Conservation (phyloP, 2,888 invertebrate species). For the Periphyllus acericola region DNA sequence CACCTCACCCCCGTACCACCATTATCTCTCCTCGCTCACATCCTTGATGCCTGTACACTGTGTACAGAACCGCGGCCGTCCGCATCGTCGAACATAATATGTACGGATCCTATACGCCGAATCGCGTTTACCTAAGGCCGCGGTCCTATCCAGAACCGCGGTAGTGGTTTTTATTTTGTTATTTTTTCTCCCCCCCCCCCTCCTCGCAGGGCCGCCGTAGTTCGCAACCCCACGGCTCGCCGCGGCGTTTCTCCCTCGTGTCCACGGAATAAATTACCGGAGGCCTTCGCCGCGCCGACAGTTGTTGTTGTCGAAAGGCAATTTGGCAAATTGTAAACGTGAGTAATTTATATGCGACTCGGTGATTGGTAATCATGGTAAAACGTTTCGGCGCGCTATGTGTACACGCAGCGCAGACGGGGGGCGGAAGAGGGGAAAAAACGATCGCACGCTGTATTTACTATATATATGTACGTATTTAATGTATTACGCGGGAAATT, state of each 20-base stretch:
- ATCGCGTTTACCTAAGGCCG: too few species aligned
- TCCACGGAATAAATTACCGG: constrained; percentile 48
- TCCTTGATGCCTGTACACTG: too few species aligned
- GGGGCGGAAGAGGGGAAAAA: not conserved
- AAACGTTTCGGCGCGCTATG: constrained; percentile 38
- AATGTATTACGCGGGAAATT: not conserved
- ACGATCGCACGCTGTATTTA: not conserved
- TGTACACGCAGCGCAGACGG: not conserved
- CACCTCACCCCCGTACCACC: not conserved
- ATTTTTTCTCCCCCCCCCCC: not conserved
- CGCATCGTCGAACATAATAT: too few species aligned
- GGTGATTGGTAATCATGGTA: constrained; percentile 60
- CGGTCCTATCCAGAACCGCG: too few species aligned
- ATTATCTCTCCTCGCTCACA: not conserved
- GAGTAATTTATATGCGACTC: constrained; percentile 54
- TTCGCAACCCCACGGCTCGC: not conserved
- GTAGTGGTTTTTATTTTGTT: not conserved
- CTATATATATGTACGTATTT: not conserved
- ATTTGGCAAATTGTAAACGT: constrained; percentile 61
- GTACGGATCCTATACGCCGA: too few species aligned
- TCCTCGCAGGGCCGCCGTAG: not conserved
- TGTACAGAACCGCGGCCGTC: too few species aligned
- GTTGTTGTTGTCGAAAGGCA: constrained; percentile 58
- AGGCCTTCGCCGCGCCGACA: not conserved
- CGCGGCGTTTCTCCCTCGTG: constrained; percentile 12